These are phyloP conservation scores for Venustoraphidia nigricollis DNA, from an alignment of 2,888 invertebrate genomes.

Conservation along the genomic window DNA sequence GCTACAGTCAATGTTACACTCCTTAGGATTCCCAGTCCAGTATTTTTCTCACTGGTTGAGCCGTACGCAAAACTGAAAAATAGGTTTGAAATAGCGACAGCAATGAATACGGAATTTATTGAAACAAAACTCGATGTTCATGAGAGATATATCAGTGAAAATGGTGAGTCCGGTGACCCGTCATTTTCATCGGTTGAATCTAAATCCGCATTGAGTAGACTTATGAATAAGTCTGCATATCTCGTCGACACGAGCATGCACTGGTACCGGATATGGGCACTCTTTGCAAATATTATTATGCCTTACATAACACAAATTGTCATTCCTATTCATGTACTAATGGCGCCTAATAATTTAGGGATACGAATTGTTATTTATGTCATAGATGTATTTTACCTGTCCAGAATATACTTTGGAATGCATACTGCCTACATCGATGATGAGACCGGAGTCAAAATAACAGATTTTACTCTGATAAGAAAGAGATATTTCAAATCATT, in stretches of 20 bases:
- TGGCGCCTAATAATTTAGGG: not conserved
- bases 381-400: conserved; percentile 11
- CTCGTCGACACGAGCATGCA: not conserved
- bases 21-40: conserved; percentile 7
- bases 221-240: no score
- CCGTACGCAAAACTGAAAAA: not conserved
- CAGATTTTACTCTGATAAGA: conserved; percentile 9
- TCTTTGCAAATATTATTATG: conserved; percentile 11
- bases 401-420: conserved; percentile 12
- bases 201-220: no score
- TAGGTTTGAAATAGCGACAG: not conserved
- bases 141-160: no score
- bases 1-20: conserved; percentile 11
- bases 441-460: conserved; percentile 11
- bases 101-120: not conserved
- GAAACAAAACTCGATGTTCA: not conserved
- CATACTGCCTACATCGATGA: conserved; percentile 13
- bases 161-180: no score
- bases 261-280: conserved; percentile 9
- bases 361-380: not conserved
- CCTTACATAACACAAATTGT: conserved; percentile 4
- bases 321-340: conserved; percentile 6
- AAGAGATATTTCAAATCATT: conserved; percentile 10
- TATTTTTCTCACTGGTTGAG: conserved; percentile 4
- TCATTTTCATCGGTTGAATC: no score